Evolutionary conservation across 2,888 invertebrate genomes (phyloP).

Genomic region (Zaprionus obscuricornis): DNA sequence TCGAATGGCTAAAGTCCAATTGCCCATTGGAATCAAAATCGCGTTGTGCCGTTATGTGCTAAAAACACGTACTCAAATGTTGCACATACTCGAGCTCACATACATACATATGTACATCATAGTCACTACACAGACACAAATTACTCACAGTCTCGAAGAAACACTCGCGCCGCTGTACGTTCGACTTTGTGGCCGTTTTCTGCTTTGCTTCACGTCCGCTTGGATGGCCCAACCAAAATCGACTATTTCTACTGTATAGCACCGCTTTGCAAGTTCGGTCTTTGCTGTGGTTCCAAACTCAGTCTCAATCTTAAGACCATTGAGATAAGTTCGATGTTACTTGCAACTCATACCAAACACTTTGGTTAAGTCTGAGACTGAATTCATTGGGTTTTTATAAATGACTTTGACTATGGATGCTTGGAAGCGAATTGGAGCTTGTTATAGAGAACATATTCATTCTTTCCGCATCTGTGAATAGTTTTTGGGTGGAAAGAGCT

Average conservation of each 20-base stretch:
- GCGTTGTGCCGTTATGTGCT: constrained; percentile 45
- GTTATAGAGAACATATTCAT: constrained; percentile 72
- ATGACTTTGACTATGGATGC: constrained; percentile 25
- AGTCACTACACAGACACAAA: constrained; percentile 18
- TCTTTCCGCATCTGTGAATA: constrained; percentile 67
- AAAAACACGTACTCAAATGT: constrained; percentile 44
- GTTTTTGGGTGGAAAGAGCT: constrained; percentile 60
- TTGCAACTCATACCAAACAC: constrained; percentile 51
- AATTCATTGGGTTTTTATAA: no score
- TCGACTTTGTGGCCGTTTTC: constrained; percentile 23
- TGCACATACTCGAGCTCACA: constrained; percentile 59
- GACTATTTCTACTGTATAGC: constrained; percentile 67
- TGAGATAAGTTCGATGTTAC: constrained; percentile 72
- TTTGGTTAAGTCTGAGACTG: no score
- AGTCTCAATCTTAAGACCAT: constrained; percentile 48
- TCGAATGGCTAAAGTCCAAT: constrained; percentile 40
- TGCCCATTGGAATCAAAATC: constrained; percentile 60
- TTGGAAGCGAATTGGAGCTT: constrained; percentile 56
- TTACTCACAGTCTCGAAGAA: constrained; percentile 7
- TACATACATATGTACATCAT: not conserved
- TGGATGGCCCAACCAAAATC: constrained; percentile 72
- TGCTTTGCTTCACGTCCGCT: constrained; percentile 63
- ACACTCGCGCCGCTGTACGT: constrained; percentile 33
- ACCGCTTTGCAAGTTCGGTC: constrained; percentile 69
- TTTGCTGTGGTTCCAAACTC: constrained; percentile 58